A percentile compares a stretch with the other conserved stretches of the same genome.
Evolutionary conservation across 2,113 vertebrate genomes (phyloP).

Genomic region (Chloebia gouldiae): DNA sequence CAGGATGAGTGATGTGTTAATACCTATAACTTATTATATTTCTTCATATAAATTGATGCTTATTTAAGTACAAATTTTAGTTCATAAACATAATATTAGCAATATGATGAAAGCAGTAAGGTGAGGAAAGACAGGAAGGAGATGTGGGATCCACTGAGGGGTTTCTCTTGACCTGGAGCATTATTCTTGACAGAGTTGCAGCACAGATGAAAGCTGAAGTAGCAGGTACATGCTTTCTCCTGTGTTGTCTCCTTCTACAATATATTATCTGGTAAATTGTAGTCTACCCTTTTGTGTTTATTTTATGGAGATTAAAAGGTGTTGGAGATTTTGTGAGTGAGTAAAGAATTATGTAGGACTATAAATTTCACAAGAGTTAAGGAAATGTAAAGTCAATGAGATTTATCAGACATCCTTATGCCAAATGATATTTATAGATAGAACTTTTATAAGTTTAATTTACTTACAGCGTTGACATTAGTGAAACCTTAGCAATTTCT

Average conservation of each 20-base stretch:
- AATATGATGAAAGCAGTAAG: background rate
- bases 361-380: background rate
- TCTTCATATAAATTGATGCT: background rate
- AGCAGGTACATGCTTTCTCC: background rate
- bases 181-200: background rate
- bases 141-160: background rate
- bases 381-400: background rate
- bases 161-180: background rate
- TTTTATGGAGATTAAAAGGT: background rate
- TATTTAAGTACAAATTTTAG: background rate
- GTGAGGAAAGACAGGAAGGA: background rate
- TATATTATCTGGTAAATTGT: background rate
- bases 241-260: background rate
- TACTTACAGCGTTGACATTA: background rate
- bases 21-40: background rate
- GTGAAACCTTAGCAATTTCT: background rate
- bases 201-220: background rate
- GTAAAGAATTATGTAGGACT: background rate
- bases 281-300: background rate
- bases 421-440: background rate
- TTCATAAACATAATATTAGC: background rate
- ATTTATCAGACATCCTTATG: background rate
- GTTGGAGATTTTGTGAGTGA: background rate
- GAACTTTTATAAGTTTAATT: background rate
- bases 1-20: background rate